A percentile compares a stretch with the other conserved stretches of the same genome.
Conservation (phyloP, 2,888 invertebrate species). For the Parnassius orleans region DNA sequence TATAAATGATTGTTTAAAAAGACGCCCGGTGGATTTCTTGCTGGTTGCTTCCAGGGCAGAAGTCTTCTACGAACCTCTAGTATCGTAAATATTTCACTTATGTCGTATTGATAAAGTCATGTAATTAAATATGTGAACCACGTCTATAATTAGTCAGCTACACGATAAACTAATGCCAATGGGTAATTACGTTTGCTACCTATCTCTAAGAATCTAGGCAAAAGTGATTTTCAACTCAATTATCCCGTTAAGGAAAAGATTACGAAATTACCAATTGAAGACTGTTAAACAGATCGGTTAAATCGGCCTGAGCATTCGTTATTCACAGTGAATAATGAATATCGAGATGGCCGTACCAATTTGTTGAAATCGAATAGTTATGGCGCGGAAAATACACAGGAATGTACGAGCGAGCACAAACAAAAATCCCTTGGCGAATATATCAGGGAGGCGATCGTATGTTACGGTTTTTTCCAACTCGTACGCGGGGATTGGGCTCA, state of each 20-base stretch:
- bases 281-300: background rate
- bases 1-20: too few species aligned
- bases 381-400: constrained; percentile 28
- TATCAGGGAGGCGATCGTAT: constrained; percentile 51
- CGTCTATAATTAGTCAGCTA: constrained; percentile 18
- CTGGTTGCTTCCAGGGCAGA: too few species aligned
- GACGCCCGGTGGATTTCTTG: too few species aligned
- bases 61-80: too few species aligned
- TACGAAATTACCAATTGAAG: constrained; percentile 6
- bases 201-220: constrained; percentile 17
- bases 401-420: constrained; percentile 39
- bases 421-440: constrained; percentile 53
- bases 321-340: constrained; percentile 13
- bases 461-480: constrained; percentile 49
- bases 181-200: constrained; percentile 20
- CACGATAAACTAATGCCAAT: constrained; percentile 23
- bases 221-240: constrained; percentile 14
- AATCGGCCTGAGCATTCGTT: background rate
- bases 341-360: constrained; percentile 30
- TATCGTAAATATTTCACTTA: constrained; percentile 15
- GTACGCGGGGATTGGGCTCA: constrained; percentile 40
- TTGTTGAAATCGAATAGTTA: constrained; percentile 31
- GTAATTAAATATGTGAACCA: constrained; percentile 2
- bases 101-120: constrained; percentile 21
- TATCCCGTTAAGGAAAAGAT: constrained; percentile 8